Base-by-base conservation (phyloP, 2,113 vertebrate species). In the Collichthys lucidus region DNA sequence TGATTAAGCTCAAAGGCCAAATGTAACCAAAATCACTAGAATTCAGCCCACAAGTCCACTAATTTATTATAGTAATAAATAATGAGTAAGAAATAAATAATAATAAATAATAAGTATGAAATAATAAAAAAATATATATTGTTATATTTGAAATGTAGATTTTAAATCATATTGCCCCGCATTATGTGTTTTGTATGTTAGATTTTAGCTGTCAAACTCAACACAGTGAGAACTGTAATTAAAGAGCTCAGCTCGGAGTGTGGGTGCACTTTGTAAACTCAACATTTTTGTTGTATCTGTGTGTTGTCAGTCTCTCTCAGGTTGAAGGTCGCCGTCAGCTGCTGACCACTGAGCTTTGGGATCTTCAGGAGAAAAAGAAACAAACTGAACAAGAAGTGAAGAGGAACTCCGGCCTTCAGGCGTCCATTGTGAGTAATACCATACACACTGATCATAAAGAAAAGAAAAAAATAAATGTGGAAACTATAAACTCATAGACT, bases 291-390 rank as follows among this genome's bases (percentile, higher is more conserved):
- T 3, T 76, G 6, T 26, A 0, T 83, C 9, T 81, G 14, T 92
- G 60, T 90, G 65, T 86, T 60, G 5, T 79, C 84, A 94, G 93
- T 72, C 88, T 91, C 47, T 63, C 46, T 50, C 85, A 85, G 42
- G 81, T 94, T 26, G 57, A 80, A 62, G 69, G 73, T 14, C 88
- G 78, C n/a, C 89, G 46, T 49, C 88, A 86, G 73, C 80, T 73
- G 63, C 60, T 94, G 80, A 78, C 44, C 74, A 22, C 74, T 71
- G 91, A 93, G 56, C 78, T 90, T 44, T 67, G 61, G 9, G 67
- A 79, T 31, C 85, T 92, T 63, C 88, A 85, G 65, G 53, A 83
- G 79, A 89, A 77, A 80, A 89, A 85, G 74, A 79, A 80, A 29
- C 71, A 63, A 16, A 50, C 46, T 0, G 84, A 92, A 66, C 19